Evolutionary conservation across 2,888 invertebrate genomes (phyloP), one percentile per base, ranked within the genome.

Genomic region (Drepanosiphum platanoidis): DNA sequence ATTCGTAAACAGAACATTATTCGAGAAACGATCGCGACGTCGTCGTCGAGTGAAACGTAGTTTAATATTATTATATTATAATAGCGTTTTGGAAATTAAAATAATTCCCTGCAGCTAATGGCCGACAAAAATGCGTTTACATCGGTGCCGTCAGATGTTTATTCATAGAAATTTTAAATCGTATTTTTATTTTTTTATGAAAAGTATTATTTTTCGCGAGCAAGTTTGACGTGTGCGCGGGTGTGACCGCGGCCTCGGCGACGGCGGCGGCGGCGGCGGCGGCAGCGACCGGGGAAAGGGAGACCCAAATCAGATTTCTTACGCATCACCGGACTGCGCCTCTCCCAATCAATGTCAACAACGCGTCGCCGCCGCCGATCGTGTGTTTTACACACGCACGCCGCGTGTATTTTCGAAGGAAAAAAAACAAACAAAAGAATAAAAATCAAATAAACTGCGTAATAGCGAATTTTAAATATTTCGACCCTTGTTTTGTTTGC

Each of bases 271-370:
- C 30, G 46, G 64, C n/a, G n/a, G n/a, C n/a, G n/a, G n/a, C n/a
- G n/a, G 36, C 27, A 64, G 42, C 18, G 61, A 82, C 72, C 34
- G n/a, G 27, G 58, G 68, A 83, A 75, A 75, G 84, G 66, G 77
- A 84, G 77, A 84, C 86, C 81, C 86, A 86, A 87, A 87, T 87
- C 87, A 87, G 86, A 87, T 87, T 86, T 81, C 86, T 86, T 86
- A 86, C 87, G 86, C 87, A 86, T 87, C 86, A 86, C 86, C 64
- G 87, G 58, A 87, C 80, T 86, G 82, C 87, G 87, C 87, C 86
- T 86, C 86, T 86, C 79, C 87, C 86, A 87, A 87, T 87, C 87
- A 87, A 86, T 86, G 88, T 88, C 89, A 88, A 90, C 90, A 90
- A 90, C 90, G 89, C 90, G 88, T 88, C 88, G 70, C 39, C 86